phyloP scores from a whole-genome alignment of 2,888 invertebrate genomes.

The Notodonta dromedarius region DNA sequence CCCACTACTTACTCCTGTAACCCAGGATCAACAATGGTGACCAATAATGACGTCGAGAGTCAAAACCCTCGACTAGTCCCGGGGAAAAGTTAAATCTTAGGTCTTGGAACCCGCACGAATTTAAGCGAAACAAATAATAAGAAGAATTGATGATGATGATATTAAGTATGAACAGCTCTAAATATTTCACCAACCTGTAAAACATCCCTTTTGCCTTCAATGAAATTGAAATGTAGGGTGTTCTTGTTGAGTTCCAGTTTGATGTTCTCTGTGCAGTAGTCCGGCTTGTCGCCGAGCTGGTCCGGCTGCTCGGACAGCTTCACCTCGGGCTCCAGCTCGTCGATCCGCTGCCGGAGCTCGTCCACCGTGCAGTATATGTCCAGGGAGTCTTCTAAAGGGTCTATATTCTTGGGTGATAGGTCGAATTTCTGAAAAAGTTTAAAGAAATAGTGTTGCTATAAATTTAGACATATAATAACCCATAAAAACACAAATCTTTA shows the following conservation, averaged over 20 bases:
- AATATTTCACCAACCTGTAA: slow-evolving; percentile 62
- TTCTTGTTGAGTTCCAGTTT: slow-evolving; percentile 59
- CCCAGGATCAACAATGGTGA: too few relatives aligned
- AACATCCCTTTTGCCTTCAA: slow-evolving; percentile 77
- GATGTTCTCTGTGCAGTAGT: slow-evolving; percentile 56
- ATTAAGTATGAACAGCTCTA: too few relatives aligned
- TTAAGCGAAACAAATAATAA: too few relatives aligned
- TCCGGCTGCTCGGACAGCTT: slow-evolving; percentile 55
- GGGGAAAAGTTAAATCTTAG: too few relatives aligned
- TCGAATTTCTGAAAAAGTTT: slow-evolving; percentile 71
- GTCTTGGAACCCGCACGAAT: too few relatives aligned
- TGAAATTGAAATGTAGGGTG: slow-evolving; percentile 77
- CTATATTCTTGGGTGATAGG: slow-evolving; percentile 75
- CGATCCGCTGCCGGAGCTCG: slow-evolving; percentile 84
- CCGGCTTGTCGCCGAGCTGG: slow-evolving; percentile 50
- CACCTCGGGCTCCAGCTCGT: slow-evolving; percentile 72
- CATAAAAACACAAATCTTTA: too few relatives aligned
- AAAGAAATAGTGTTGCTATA: neutral
- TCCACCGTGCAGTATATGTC: slow-evolving; percentile 88
- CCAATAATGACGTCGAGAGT: too few relatives aligned
- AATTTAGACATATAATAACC: neutral
- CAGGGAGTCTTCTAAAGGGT: slow-evolving; percentile 83
- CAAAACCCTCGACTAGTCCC: too few relatives aligned
- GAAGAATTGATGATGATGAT: too few relatives aligned
- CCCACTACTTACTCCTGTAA: too few relatives aligned